Evolutionary conservation across 2,113 vertebrate species (phyloP).

Genomic region (Oncorhynchus mykiss): DNA sequence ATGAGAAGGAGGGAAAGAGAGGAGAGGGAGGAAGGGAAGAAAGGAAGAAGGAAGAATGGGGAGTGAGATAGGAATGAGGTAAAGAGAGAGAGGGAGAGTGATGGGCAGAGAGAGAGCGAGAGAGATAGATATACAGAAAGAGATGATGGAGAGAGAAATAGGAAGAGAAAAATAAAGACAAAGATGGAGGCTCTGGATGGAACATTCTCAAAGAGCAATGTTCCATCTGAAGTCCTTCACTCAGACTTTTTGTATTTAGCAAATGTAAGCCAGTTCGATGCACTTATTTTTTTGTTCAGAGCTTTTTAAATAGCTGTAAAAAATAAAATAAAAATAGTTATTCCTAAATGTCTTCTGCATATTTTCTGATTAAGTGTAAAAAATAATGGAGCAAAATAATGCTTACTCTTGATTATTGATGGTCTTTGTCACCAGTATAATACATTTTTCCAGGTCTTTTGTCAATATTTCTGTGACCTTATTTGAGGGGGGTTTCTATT

Average conservation of each 20-base stretch:
- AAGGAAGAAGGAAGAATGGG: background rate
- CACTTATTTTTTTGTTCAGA: too few species aligned
- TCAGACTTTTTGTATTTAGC: constrained; percentile 1
- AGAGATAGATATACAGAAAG: too few species aligned
- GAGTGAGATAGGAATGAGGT: too few species aligned
- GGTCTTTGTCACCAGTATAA: background rate
- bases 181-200: constrained; percentile 6
- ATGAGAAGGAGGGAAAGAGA: background rate
- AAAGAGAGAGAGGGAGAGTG: background rate
- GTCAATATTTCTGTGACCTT: background rate
- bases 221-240: constrained; percentile 22
- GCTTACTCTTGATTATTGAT: background rate
- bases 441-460: too few species aligned
- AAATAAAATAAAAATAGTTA: too few species aligned
- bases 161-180: background rate
- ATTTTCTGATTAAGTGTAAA: background rate
- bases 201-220: constrained; percentile 19
- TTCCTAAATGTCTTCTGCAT: background rate
- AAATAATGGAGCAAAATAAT: background rate
- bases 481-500: background rate
- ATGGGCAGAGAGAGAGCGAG: too few species aligned
- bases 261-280: too few species aligned
- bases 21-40: background rate
- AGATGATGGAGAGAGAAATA: background rate
- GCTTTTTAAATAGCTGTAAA: too few species aligned